Percentiles rank a stretch among this genome's conserved stretches.
Evolutionary conservation across 2,888 invertebrate species (phyloP).

Genomic region (Scaptomyza polygonia): DNA sequence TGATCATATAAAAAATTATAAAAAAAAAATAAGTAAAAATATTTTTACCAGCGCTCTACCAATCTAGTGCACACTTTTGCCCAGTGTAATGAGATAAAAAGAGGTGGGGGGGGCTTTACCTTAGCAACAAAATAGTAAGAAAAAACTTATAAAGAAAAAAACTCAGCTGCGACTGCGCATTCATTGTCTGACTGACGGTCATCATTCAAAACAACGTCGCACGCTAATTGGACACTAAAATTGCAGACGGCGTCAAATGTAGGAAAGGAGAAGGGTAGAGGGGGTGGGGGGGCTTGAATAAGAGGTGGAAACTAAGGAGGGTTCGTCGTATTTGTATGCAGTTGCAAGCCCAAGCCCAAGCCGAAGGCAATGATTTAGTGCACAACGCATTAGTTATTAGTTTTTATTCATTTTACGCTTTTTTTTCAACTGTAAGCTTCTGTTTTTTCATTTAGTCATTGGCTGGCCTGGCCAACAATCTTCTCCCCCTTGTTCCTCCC

Average conservation of each 20-base stretch:
- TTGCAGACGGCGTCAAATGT: constrained; percentile 44
- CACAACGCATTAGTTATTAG: constrained; percentile 54
- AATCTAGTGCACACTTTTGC: background rate
- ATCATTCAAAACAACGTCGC: constrained; percentile 77
- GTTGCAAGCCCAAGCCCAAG: too few species aligned
- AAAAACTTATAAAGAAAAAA: background rate
- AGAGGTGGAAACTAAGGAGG: background rate
- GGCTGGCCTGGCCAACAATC: background rate
- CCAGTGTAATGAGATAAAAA: background rate
- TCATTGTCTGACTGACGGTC: constrained; percentile 77
- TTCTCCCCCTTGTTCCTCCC: too few species aligned
- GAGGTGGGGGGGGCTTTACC: background rate
- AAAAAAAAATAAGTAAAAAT: too few species aligned
- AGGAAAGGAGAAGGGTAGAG: background rate
- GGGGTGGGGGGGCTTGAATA: too few species aligned
- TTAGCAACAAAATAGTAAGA: background rate
- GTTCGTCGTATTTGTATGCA: background rate
- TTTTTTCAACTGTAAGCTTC: too few species aligned
- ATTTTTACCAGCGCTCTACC: too few species aligned
- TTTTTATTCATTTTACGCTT: constrained; percentile 61
- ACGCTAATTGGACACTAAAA: constrained; percentile 76
- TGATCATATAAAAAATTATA: too few species aligned
- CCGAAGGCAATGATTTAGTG: constrained; percentile 65
- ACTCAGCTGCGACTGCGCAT: constrained; percentile 55
- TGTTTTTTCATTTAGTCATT: constrained; percentile 59